Base-by-base conservation (phyloP, 2,797 vertebrate species). In the Rhincodon typus region DNA sequence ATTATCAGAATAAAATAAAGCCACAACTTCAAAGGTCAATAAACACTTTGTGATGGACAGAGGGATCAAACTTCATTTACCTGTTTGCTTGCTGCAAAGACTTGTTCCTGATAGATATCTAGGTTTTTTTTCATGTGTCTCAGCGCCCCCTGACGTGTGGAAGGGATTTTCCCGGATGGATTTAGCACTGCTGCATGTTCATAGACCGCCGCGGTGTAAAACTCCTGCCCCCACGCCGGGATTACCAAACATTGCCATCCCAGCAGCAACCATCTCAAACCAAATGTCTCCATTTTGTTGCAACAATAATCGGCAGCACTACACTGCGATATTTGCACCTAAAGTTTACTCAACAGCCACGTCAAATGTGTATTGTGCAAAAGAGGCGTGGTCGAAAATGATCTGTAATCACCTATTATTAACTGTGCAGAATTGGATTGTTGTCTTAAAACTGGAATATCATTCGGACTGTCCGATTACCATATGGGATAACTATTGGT, bases 161-260 rank as follows among this genome's bases (percentile, higher is more conserved):
- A 94, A 1, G 96, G 96, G 25, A 96, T 97, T 0, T 91, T 72
- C 0, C 99, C 98, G 0, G 97, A 74, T 0, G 97, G 98, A 95
- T 98, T 99, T 96, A 98, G 96, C 50, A 98, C 25, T 0, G 98
- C 70, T 0, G 72, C 96, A 82, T 99, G 99, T 96, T 99, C 99
- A 0, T 98, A 99, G 95, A 99, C 98, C 0, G 99, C 99, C 0
- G 99, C 99, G 1, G 98, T 15, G 0, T 98, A 99, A 53, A 79
- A 27, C 1, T 74, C 27, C 13, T 30, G 21, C 3, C 69, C 94
- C 5, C 46, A 34, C 69, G 74, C 94, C 42, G 34, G 79, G 4
- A 74, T 19, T 21, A 12, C 27, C 27, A 0, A 38, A 62, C 90
- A 50, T 34, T 53, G 46, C 46, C 94, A 34, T 12, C 30, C 27